phyloP scores from a whole-genome alignment of 2,797 vertebrate genomes.

The Sebastes diploproa region DNA sequence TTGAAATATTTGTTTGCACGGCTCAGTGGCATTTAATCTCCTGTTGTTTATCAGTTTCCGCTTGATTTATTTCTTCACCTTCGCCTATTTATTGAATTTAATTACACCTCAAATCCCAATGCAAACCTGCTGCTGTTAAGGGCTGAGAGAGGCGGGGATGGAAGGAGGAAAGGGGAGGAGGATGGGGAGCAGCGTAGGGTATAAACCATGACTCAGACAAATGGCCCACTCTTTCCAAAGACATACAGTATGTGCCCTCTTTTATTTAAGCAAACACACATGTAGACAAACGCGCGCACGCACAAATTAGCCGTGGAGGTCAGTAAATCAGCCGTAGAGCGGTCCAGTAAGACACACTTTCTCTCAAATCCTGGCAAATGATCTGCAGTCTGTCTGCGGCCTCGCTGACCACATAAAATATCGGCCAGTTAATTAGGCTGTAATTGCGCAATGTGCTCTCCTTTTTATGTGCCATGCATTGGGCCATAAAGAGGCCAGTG shows the following conservation, averaged over 20 bases:
- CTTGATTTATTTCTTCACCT: slow-evolving; percentile 88
- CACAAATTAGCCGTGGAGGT: slow-evolving; percentile 38
- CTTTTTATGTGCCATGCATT: slow-evolving; percentile 72
- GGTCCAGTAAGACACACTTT: slow-evolving; percentile 64
- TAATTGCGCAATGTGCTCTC: slow-evolving; percentile 78
- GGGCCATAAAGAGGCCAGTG: slow-evolving; percentile 72
- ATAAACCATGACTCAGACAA: slow-evolving; percentile 72
- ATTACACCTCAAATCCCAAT: slow-evolving; percentile 83
- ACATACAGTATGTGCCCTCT: slow-evolving; percentile 49
- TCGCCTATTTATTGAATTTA: slow-evolving; percentile 88
- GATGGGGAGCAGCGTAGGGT: slow-evolving; percentile 34
- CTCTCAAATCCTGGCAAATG: slow-evolving; percentile 68
- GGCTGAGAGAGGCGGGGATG: slow-evolving; percentile 48
- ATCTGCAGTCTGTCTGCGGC: slow-evolving; percentile 72
- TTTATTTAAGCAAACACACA: slow-evolving; percentile 39
- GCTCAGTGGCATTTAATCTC: slow-evolving; percentile 88
- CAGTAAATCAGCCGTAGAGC: slow-evolving; percentile 71
- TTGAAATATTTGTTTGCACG: slow-evolving; percentile 87
- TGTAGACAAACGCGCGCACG: slow-evolving; percentile 27
- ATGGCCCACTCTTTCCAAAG: slow-evolving; percentile 60
- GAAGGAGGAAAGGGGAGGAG: slow-evolving; percentile 50
- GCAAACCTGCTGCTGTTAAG: slow-evolving; percentile 75
- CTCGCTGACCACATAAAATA: slow-evolving; percentile 77
- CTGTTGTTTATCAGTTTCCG: slow-evolving; percentile 86
- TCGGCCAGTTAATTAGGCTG: slow-evolving; percentile 76